Evolutionary conservation across 1,140 invertebrate species (phyloP).

Genomic region (Sitobion miscanthi): DNA sequence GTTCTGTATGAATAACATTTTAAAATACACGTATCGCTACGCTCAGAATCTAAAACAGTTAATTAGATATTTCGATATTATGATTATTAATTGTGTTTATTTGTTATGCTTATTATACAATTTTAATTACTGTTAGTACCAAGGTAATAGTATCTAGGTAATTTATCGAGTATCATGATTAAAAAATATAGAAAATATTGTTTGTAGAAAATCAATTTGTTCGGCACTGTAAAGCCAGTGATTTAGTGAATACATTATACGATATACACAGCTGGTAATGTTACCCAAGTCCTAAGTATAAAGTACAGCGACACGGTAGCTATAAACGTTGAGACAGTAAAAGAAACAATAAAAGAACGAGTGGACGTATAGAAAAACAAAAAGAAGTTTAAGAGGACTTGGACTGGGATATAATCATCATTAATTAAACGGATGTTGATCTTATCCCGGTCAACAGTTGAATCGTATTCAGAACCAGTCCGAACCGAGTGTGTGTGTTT

Average conservation of each 20-base stretch:
- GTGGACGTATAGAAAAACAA: conserved; percentile 23
- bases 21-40: too few species aligned
- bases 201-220: not conserved
- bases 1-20: too few species aligned
- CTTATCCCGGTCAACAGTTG: conserved; percentile 45
- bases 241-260: not conserved
- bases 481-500: conserved; percentile 39
- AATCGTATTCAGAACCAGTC: conserved; percentile 54
- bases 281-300: not conserved
- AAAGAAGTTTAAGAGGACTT: conserved; percentile 30
- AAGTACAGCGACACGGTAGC: not conserved
- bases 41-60: not conserved
- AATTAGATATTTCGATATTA: too few species aligned
- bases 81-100: too few species aligned
- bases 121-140: too few species aligned
- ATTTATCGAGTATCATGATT: not conserved
- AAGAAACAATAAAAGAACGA: conserved; percentile 30
- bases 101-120: too few species aligned
- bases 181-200: not conserved
- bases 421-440: conserved; percentile 57
- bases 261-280: not conserved
- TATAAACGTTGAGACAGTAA: not conserved
- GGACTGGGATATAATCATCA: conserved; percentile 55
- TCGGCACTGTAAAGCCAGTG: not conserved
- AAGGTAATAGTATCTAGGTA: not conserved